These are phyloP conservation scores for Melitaea athalia DNA, from an alignment of 2,888 invertebrate species.

Conservation along the genomic window DNA sequence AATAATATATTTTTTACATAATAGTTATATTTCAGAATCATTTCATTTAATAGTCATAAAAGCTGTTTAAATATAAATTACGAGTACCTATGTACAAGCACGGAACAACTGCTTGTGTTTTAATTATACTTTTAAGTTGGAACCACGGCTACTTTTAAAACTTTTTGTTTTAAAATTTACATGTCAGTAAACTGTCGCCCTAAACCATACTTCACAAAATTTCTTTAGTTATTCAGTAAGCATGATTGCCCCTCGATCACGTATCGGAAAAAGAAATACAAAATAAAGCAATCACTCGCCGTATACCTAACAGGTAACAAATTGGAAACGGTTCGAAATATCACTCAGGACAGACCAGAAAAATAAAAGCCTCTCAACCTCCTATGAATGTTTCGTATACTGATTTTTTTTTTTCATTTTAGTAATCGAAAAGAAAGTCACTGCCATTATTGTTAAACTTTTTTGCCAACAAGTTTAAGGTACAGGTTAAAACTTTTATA, in stretches of 20 bases:
- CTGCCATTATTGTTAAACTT: no score
- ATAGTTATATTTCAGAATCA: no score
- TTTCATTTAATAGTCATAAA: no score
- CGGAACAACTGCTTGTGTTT: no score
- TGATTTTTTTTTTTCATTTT: background rate
- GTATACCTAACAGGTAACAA: constrained; percentile 28
- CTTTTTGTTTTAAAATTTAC: background rate
- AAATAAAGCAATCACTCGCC: constrained; percentile 27
- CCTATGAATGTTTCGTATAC: background rate
- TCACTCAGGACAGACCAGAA: constrained; percentile 11
- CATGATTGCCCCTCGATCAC: constrained; percentile 35
- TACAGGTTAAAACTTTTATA: no score
- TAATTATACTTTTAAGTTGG: no score
- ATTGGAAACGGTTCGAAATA: constrained; percentile 25
- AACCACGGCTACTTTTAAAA: background rate
- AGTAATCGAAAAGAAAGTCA: background rate
- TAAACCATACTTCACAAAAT: constrained; percentile 7
- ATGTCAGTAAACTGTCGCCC: constrained; percentile 1
- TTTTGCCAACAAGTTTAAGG: no score
- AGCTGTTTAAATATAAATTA: no score
- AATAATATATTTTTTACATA: no score
- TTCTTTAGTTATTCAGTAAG: constrained; percentile 26
- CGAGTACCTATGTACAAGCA: no score
- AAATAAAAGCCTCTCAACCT: background rate
- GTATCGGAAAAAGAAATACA: constrained; percentile 33